These are phyloP conservation scores for Zenarchopterus dispar DNA, from an alignment of 2,797 vertebrate species.

Conservation along the genomic window DNA sequence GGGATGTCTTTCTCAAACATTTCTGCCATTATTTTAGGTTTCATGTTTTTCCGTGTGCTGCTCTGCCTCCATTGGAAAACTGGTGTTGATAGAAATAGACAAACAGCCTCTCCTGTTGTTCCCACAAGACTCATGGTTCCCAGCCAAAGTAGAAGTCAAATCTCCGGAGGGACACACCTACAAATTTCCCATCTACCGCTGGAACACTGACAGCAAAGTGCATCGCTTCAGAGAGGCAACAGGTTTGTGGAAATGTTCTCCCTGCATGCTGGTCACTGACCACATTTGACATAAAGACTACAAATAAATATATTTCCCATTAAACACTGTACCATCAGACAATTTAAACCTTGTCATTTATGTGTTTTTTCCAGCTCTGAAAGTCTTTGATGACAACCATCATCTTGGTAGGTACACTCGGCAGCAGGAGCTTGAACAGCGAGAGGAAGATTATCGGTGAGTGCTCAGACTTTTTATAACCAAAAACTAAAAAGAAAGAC, in stretches of 20 bases:
- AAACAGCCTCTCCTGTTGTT: conserved; percentile 32
- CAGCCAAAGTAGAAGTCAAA: conserved; percentile 49
- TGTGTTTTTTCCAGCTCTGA: conserved; percentile 48
- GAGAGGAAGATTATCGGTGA: conserved; percentile 57
- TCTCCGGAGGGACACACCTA: conserved; percentile 41
- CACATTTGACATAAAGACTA: too few species aligned
- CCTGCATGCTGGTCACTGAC: too few species aligned
- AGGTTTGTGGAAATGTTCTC: conserved; percentile 43
- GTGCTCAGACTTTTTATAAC: background rate
- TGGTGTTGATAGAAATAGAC: conserved; percentile 62
- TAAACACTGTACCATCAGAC: too few species aligned
- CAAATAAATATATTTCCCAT: too few species aligned
- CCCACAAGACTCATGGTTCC: conserved; percentile 51
- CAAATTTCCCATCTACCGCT: conserved; percentile 61
- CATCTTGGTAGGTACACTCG: conserved; percentile 39
- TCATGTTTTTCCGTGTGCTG: conserved; percentile 38
- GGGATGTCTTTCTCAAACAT: background rate
- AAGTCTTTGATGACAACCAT: conserved; percentile 50
- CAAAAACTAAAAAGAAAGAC: background rate
- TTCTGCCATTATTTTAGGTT: conserved; percentile 28
- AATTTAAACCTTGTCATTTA: too few species aligned
- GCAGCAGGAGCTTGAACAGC: conserved; percentile 42
- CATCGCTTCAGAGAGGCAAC: conserved; percentile 61
- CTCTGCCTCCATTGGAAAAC: conserved; percentile 47
- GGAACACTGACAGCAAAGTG: conserved; percentile 47